A percentile compares a stretch with the other conserved stretches of the same genome.
Conservation (phyloP, 2,888 invertebrate species). For the Melieria picta region DNA sequence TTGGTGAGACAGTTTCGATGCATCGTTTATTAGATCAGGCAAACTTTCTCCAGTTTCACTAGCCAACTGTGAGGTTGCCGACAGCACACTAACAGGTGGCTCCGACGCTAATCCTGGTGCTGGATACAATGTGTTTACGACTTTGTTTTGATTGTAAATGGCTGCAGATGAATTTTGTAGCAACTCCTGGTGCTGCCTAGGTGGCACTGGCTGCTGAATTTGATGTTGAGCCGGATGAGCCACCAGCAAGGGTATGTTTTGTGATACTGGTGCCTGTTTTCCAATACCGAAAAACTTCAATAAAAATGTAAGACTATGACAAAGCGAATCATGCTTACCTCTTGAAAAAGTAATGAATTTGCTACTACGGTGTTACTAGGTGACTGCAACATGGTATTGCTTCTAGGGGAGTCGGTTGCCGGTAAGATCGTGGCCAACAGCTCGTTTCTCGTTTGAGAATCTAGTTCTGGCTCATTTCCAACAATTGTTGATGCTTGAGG, state of each 20-base stretch:
- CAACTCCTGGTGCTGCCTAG: neutral
- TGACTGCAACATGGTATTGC: slow-evolving; percentile 68
- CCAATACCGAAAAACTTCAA: slow-evolving; percentile 12
- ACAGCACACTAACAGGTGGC: no score
- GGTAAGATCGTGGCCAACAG: slow-evolving; percentile 38
- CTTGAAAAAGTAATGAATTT: slow-evolving; percentile 56
- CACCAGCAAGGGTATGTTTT: slow-evolving; percentile 53
- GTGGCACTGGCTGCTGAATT: slow-evolving; percentile 12
- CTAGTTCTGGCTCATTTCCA: no score
- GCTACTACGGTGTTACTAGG: slow-evolving; percentile 62
- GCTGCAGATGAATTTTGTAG: neutral
- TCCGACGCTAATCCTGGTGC: no score
- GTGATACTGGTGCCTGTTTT: slow-evolving; percentile 43
- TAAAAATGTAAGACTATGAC: neutral
- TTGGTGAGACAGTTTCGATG: slow-evolving; percentile 35
- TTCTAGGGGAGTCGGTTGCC: slow-evolving; percentile 55
- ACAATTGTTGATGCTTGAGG: no score
- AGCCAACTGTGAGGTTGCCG: no score
- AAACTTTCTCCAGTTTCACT: neutral
- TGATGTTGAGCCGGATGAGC: slow-evolving; percentile 12
- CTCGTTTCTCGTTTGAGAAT: no score
- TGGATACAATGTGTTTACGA: no score
- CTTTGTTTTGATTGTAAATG: neutral
- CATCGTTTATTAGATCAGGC: slow-evolving; percentile 55
- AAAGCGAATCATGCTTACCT: slow-evolving; percentile 47